Conservation (phyloP, 2,888 invertebrate species). For the Amphimallon solstitiale region DNA sequence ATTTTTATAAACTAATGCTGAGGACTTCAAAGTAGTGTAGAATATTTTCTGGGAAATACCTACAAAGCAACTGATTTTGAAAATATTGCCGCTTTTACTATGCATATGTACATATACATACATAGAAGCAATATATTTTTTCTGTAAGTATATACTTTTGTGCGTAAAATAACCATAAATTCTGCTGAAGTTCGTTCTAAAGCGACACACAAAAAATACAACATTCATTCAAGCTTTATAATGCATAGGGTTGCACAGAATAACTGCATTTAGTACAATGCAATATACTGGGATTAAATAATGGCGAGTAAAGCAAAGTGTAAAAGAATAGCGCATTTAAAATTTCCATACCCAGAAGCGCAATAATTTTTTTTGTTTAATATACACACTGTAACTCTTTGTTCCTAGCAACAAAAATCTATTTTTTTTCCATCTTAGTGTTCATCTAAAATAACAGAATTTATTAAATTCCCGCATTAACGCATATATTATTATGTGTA, state of each 20-base stretch:
- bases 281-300: constrained; percentile 5
- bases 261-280: constrained; percentile 1
- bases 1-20: too few species aligned
- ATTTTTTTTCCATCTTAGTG: not conserved
- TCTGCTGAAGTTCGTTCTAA: not conserved
- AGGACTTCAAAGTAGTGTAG: too few species aligned
- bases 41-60: too few species aligned
- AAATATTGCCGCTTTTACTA: too few species aligned
- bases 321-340: constrained; percentile 1
- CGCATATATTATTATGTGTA: too few species aligned
- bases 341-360: not conserved
- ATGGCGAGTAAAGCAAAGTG: constrained; percentile 5
- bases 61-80: too few species aligned
- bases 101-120: too few species aligned
- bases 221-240: not conserved
- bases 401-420: constrained; percentile 2
- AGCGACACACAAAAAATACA: not conserved
- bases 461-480: too few species aligned
- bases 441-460: too few species aligned
- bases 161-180: not conserved
- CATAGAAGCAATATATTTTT: too few species aligned
- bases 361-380: not conserved
- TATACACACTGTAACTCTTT: not conserved
- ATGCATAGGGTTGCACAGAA: not conserved
- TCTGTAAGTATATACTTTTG: not conserved